Percentiles rank a stretch among this genome's conserved stretches.
phyloP scores from a whole-genome alignment of 2,888 invertebrate species.

The Mythimna lalbum region DNA sequence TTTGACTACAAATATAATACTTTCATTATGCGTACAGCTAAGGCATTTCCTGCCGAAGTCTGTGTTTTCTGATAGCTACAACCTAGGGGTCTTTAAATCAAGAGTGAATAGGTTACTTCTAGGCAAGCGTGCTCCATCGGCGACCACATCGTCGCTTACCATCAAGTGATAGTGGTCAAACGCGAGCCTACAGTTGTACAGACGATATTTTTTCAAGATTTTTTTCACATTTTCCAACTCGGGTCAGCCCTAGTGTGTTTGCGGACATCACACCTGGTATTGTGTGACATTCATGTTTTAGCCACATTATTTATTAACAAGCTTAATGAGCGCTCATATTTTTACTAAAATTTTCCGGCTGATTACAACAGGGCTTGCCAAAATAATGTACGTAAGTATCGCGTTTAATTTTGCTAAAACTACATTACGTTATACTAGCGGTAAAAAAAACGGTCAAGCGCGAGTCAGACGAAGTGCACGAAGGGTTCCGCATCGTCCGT shows the following conservation, averaged over 20 bases:
- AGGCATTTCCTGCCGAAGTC: no score
- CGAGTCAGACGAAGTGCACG: no score
- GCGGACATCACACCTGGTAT: conserved; percentile 58
- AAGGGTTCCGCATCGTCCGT: no score
- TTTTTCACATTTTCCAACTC: conserved; percentile 1
- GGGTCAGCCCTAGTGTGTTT: conserved; percentile 53
- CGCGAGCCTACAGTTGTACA: no score
- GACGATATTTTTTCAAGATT: neutral
- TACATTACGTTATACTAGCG: neutral
- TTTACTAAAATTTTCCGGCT: conserved; percentile 50
- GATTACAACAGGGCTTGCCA: conserved; percentile 42
- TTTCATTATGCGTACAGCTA: no score
- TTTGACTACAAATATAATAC: no score
- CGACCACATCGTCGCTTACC: no score
- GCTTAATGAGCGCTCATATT: conserved; percentile 57
- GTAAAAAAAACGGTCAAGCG: neutral
- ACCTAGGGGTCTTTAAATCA: no score
- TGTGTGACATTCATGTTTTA: conserved; percentile 61
- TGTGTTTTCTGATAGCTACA: no score
- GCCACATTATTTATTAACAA: conserved; percentile 60
- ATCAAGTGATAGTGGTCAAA: no score
- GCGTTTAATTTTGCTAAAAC: conserved; percentile 13
- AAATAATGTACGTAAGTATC: conserved; percentile 20
- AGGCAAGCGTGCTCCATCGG: no score
- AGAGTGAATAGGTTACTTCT: no score